Evolutionary conservation across 92 coral and sea anemone species (phyloP), one percentile per base, ranked within the genome.

Genomic region (Diadumene lineata): DNA sequence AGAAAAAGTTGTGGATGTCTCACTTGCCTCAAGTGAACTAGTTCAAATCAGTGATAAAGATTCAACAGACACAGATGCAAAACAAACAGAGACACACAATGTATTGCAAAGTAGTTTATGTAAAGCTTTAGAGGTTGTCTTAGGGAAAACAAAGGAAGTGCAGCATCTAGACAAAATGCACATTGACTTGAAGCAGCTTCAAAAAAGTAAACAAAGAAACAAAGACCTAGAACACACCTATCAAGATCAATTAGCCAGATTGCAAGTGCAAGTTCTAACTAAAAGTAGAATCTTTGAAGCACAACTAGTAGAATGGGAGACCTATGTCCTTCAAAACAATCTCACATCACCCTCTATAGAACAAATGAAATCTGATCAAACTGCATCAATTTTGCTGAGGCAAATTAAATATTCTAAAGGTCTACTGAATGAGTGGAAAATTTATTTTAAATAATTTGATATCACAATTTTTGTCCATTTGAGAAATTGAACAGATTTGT

Each of bases 301-400:
- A 25, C 66, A 68, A 46, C 75, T 81, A 19, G 68, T 43, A 24
- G 74, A 73, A 68, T 80, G 93, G 93, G 93, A 85, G 68, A 51
- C 80, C 34, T 88, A 76, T 78, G 72, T 84, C 25, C 18, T 84
- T 1, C 24, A 77, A 8, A 60, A 88, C 32, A 81, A 81, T 64
- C 68, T 82, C 25, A 61, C 31, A 48, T 43, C 72, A 72, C 86
- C 93, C 18, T 68, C 89, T 33, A 62, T 51, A 23, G 81, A 81
- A 33, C 50, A 50, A 31, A 84, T 88, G 87, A 85, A 77, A 62
- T 30, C 70, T 32, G 84, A 84, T 50, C 48, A 56, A 21, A 73
- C 46, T 26, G 89, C 87, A 22, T 84, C 81, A 48, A 22, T 65
- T 50, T 69, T 76, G 28, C 13, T 77, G 18, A 56, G 81, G 60